phyloP scores from a whole-genome alignment of 2,113 vertebrate species.

The Otocyon megalotis region DNA sequence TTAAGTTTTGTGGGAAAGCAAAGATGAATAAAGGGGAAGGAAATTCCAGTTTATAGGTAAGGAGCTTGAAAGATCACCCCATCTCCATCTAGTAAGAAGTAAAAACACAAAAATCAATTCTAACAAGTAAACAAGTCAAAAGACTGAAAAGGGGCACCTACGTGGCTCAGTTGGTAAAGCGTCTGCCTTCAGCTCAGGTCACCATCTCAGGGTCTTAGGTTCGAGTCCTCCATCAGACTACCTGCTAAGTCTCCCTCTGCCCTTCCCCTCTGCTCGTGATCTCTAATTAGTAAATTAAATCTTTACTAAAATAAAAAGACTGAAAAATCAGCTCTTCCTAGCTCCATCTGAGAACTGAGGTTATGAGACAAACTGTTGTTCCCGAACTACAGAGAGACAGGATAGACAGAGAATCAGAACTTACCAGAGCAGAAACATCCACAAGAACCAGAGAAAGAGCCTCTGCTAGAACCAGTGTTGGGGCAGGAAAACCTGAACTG shows the following conservation, averaged over 20 bases:
- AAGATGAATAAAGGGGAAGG: not conserved
- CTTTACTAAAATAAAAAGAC: not conserved
- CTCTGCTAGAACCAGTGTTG: not conserved
- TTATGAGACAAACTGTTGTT: not conserved
- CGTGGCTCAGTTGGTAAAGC: too few relatives aligned
- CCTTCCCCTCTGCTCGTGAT: too few relatives aligned
- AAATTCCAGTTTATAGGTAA: not conserved
- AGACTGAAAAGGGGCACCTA: not conserved
- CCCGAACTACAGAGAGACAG: not conserved
- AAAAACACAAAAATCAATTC: not conserved
- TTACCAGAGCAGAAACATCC: not conserved
- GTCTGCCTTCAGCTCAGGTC: too few relatives aligned
- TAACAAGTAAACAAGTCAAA: not conserved
- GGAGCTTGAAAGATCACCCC: not conserved
- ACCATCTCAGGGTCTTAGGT: too few relatives aligned
- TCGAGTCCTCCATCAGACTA: too few relatives aligned
- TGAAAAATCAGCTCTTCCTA: not conserved
- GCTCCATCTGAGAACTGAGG: not conserved
- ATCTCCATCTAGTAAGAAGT: not conserved
- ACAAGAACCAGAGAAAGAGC: not conserved
- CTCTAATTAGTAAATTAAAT: too few relatives aligned
- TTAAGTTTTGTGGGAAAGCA: not conserved
- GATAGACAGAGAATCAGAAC: not conserved
- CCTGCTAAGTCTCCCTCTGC: too few relatives aligned
- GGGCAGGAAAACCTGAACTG: not conserved